phyloP scores from a whole-genome alignment of 1,140 invertebrate species.

The Conopomorpha cramerella region DNA sequence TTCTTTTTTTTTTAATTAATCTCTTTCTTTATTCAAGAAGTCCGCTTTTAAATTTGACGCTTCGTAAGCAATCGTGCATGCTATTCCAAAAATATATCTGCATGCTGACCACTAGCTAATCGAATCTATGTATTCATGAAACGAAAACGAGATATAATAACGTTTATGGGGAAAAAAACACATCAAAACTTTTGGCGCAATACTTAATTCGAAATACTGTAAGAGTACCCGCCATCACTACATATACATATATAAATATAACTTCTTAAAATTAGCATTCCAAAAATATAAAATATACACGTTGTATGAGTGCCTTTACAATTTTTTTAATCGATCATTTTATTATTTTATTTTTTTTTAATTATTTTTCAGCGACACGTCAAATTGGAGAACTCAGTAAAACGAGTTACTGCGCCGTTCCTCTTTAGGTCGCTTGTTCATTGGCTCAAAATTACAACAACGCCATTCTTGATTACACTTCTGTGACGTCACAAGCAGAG shows the following conservation, averaged over 20 bases:
- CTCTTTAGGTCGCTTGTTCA: too few relatives aligned
- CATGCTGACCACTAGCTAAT: slow-evolving; percentile 54
- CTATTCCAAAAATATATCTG: slow-evolving; percentile 48
- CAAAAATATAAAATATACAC: slow-evolving; percentile 60
- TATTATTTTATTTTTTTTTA: too few relatives aligned
- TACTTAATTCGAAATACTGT: slow-evolving; percentile 54
- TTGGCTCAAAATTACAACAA: too few relatives aligned
- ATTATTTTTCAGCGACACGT: too few relatives aligned
- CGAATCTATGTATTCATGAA: slow-evolving; percentile 39
- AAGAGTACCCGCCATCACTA: slow-evolving; percentile 50
- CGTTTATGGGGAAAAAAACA: slow-evolving; percentile 49
- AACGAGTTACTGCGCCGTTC: too few relatives aligned
- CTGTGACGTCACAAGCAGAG: too few relatives aligned
- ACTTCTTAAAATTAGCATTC: slow-evolving; percentile 61
- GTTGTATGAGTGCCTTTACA: too few relatives aligned
- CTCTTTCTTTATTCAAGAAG: slow-evolving; percentile 18
- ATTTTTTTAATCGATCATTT: too few relatives aligned
- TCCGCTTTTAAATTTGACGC: slow-evolving; percentile 25
- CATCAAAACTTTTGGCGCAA: slow-evolving; percentile 58
- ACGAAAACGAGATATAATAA: slow-evolving; percentile 35
- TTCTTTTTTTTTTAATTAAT: slow-evolving; percentile 16
- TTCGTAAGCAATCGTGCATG: slow-evolving; percentile 48
- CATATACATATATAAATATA: slow-evolving; percentile 61
- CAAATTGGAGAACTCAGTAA: too few relatives aligned
- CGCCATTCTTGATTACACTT: too few relatives aligned